Base-by-base conservation (phyloP, 2,888 invertebrate species). In the Meteorus cinctellus region DNA sequence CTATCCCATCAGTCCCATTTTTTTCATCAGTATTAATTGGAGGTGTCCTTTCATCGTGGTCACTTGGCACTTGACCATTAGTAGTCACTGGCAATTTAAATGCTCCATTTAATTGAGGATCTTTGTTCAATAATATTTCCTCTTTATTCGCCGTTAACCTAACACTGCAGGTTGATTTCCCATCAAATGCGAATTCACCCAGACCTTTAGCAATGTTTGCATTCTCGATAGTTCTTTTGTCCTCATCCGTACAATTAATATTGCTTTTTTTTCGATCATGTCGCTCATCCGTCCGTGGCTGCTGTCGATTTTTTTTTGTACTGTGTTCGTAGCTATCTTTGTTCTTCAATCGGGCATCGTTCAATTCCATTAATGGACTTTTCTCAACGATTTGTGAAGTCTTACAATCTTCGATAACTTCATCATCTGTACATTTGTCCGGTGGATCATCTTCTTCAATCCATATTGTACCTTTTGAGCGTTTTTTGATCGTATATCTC, bases 401-500 rank as follows among this genome's bases (percentile, higher is more conserved):
- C 59, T 72, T 74, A 16, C 79, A 34, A 34, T 82, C 81, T 41
- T 82, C 81, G 63, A 80, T 74, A n/a, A 77, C 29, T 45, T 80
- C 80, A 6, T 83, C 81, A 12, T 84, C 82, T 0, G 78, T 67
- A 69, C 83, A 85, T 10, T 84, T 84, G 3, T 86, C 84, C 12
- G 80, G 82, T 1, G 86, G 82, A 16, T 84, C 86, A 34, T 88
- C 87, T 66, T 89, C 88, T 69, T 88, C 89, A 41, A 89, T 85
- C 89, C 89, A 89, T 60, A 89, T 87, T 4, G 88, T 89, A n/a
- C 89, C 89, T 75, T 89, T 89, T 0, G 89, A 81, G 16, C 89
- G 87, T 41, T 89, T 89, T 68, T 88, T 89, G 34, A 89, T 88
- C 3, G 86, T 88, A 65, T 83, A 88, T 16, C 88, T 87, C 70